Conservation (phyloP, 2,113 vertebrate genomes). For the Gallinago jamesoni region DNA sequence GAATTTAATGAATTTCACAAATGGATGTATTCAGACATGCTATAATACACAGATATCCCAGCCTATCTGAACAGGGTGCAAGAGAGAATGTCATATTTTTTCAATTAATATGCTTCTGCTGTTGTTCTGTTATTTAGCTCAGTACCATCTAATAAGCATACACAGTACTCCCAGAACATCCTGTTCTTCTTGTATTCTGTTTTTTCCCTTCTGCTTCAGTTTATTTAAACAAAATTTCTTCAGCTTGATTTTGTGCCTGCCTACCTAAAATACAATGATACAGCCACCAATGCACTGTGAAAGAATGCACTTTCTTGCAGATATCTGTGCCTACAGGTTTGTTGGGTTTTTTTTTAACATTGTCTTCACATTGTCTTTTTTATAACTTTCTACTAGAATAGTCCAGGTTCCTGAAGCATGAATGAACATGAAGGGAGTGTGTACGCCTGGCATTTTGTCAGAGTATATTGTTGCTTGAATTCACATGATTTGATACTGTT, state of each 20-base stretch:
- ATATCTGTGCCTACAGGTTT: not conserved
- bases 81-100: not conserved
- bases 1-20: slow-evolving; percentile 35
- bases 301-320: not conserved
- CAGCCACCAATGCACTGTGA: not conserved
- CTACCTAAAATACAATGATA: not conserved
- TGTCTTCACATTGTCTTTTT: not conserved
- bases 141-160: not conserved
- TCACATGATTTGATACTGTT: not conserved
- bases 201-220: not conserved
- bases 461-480: not conserved
- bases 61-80: not conserved
- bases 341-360: not conserved
- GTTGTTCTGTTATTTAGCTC: not conserved
- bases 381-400: not conserved
- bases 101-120: not conserved
- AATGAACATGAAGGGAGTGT: not conserved
- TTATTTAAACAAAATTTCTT: slow-evolving; percentile 15
- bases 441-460: not conserved
- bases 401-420: not conserved
- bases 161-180: not conserved
- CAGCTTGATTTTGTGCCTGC: not conserved
- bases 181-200: not conserved
- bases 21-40: not conserved
- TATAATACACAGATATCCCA: not conserved